phyloP scores from a whole-genome alignment of 64 coral and sea anemone genomes.

The Porites australiensis region DNA sequence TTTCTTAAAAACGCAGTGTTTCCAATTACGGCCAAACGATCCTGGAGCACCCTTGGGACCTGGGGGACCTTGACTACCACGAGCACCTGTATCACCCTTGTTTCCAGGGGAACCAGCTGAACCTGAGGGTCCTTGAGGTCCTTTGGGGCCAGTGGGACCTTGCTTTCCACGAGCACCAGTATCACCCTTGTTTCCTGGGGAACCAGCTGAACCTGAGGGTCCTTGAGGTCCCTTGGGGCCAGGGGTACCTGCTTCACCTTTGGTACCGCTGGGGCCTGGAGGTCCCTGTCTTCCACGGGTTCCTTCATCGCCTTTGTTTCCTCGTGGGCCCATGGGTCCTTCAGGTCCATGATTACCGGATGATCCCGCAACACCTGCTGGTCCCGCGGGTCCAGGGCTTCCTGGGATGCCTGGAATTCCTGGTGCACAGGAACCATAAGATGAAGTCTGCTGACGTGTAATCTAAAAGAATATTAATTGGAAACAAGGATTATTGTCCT shows the following conservation, averaged over 20 bases:
- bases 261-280: neutral
- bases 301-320: neutral
- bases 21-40: too few species aligned
- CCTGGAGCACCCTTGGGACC: too few species aligned
- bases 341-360: neutral
- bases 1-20: too few species aligned
- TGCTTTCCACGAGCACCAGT: neutral
- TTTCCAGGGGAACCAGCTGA: neutral
- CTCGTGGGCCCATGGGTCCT: neutral
- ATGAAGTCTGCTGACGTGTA: neutral
- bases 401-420: too few species aligned
- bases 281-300: neutral
- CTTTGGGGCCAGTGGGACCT: neutral
- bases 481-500: too few species aligned
- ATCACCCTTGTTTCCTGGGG: neutral
- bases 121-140: neutral
- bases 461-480: neutral
- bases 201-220: neutral
- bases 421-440: neutral
- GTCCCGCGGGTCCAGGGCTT: too few species aligned
- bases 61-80: neutral
- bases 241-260: accelerated
- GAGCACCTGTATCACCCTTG: neutral
- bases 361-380: too few species aligned
- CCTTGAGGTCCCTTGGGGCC: neutral